phyloP scores from a whole-genome alignment of 2,888 invertebrate species.

The Sturmia bella region DNA sequence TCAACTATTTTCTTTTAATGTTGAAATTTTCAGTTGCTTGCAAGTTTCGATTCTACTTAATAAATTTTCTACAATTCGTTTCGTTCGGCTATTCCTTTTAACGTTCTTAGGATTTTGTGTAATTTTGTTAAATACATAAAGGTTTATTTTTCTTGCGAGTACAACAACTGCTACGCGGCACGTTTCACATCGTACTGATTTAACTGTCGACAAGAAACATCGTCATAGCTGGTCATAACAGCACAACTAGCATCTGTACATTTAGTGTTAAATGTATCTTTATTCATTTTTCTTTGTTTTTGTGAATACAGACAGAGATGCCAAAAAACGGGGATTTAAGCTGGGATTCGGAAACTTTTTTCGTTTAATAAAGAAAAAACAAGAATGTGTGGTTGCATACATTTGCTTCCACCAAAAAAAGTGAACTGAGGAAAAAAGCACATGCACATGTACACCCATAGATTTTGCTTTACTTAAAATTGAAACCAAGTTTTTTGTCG shows the following conservation, averaged over 20 bases:
- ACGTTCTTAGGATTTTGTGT: not conserved
- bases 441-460: too few relatives aligned
- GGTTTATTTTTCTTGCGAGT: conserved; percentile 42
- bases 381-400: too few relatives aligned
- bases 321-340: conserved; percentile 5
- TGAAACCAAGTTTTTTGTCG: too few relatives aligned
- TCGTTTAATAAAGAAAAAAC: too few relatives aligned
- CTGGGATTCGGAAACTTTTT: too few relatives aligned
- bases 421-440: too few relatives aligned
- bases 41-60: not conserved
- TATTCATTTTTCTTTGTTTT: not conserved
- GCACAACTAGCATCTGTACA: not conserved
- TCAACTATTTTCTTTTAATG: too few relatives aligned
- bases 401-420: too few relatives aligned
- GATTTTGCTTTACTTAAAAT: too few relatives aligned
- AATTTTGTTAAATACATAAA: not conserved
- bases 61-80: conserved; percentile 5
- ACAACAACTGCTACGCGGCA: conserved; percentile 58
- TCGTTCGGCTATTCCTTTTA: not conserved
- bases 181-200: conserved; percentile 60
- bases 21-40: too few relatives aligned
- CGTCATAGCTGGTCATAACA: conserved; percentile 34
- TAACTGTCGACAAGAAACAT: conserved; percentile 39
- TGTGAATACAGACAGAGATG: not conserved
- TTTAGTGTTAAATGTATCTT: conserved; percentile 36